Percentiles rank a stretch among this genome's conserved stretches.
Conservation (phyloP, 2,888 invertebrate genomes). For the Blastobasis adustella region DNA sequence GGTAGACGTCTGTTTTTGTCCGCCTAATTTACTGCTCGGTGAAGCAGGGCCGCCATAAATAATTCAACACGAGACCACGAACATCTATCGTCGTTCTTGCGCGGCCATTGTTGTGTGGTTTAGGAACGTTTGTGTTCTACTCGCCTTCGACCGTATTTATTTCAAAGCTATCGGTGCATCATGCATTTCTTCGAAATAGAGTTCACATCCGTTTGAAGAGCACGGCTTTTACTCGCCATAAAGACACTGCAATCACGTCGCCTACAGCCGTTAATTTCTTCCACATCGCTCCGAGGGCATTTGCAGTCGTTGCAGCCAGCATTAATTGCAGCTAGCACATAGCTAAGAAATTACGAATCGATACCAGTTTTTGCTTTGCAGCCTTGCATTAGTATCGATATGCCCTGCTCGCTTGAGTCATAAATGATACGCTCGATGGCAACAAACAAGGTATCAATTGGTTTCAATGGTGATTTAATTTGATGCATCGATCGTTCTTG, state of each 20-base stretch:
- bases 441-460: conserved; percentile 38
- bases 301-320: conserved; percentile 3
- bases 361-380: conserved; percentile 19
- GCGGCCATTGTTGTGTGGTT: conserved; percentile 37
- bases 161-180: conserved; percentile 20
- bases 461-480: conserved; percentile 52
- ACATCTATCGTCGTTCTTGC: conserved; percentile 52
- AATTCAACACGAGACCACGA: conserved; percentile 53
- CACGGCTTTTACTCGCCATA: conserved; percentile 12
- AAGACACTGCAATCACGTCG: conserved; percentile 6
- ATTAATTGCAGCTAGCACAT: conserved; percentile 10
- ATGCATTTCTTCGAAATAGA: conserved; percentile 9
- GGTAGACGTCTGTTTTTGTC: conserved; percentile 44
- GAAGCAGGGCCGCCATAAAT: conserved; percentile 60
- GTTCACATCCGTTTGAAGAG: conserved; percentile 22
- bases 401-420: too few species aligned
- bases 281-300: conserved; percentile 1
- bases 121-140: conserved; percentile 29
- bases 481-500: conserved; percentile 38
- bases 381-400: conserved; percentile 1
- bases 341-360: conserved; percentile 1
- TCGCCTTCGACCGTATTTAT: conserved; percentile 17
- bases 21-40: conserved; percentile 55
- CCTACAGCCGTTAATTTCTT: conserved; percentile 16
- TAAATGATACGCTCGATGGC: conserved; percentile 17